These are phyloP conservation scores for Drosophila funebris DNA, from an alignment of 1,140 invertebrate genomes.

Conservation along the genomic window DNA sequence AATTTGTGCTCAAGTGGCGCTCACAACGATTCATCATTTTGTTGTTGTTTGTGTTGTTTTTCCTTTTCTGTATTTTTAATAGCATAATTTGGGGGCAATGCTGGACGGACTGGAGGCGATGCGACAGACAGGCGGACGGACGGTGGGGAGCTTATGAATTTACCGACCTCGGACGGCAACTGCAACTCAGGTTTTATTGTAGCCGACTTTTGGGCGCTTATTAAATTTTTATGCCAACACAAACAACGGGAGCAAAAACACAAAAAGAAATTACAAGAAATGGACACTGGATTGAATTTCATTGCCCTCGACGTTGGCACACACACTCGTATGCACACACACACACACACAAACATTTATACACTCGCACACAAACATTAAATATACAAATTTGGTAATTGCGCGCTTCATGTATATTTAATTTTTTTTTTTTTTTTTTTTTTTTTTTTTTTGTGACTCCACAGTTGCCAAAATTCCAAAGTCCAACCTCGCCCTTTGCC, in stretches of 20 bases:
- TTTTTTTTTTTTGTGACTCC: conserved; percentile 31
- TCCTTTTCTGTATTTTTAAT: conserved; percentile 69
- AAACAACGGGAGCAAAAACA: background rate
- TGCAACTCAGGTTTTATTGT: conserved; percentile 62
- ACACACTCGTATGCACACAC: conserved; percentile 19
- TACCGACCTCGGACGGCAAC: conserved; percentile 38
- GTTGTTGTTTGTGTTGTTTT: background rate
- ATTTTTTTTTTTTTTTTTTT: conserved; percentile 50
- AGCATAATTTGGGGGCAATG: conserved; percentile 61
- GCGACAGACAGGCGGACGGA: background rate
- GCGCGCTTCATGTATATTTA: conserved; percentile 74
- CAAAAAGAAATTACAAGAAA: conserved; percentile 43
- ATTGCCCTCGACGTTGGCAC: conserved; percentile 24
- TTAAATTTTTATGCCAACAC: conserved; percentile 73
- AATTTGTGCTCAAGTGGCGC: conserved; percentile 21
- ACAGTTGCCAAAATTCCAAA: conserved; percentile 45
- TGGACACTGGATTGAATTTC: conserved; percentile 72
- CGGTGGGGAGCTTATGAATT: conserved; percentile 56
- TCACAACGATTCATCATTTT: conserved; percentile 5
- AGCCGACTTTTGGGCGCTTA: conserved; percentile 63
- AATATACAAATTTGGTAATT: conserved; percentile 77
- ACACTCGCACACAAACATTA: conserved; percentile 41
- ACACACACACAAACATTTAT: background rate
- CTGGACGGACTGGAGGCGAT: background rate
- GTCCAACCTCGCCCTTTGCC: conserved; percentile 28